Evolutionary conservation across 2,888 invertebrate genomes (phyloP).

Genomic region (Oxycera nigricornis): DNA sequence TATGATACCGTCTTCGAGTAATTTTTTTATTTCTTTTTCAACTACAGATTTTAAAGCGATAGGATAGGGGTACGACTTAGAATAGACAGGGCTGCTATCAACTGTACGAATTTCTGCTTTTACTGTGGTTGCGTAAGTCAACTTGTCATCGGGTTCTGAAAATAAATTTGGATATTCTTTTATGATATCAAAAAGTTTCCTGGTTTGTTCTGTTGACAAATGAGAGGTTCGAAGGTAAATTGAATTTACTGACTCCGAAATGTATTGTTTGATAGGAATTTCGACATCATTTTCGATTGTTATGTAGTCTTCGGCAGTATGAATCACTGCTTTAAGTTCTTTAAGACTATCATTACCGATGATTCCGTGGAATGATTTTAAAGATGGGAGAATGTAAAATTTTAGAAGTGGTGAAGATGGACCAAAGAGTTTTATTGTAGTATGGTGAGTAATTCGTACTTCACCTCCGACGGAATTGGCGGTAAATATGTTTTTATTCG

Average conservation of each 20-base stretch:
- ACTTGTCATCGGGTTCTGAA: conserved; percentile 18
- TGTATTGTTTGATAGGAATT: background rate
- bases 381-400: conserved; percentile 43
- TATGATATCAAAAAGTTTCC: background rate
- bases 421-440: conserved; percentile 42
- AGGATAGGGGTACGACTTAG: conserved; percentile 15
- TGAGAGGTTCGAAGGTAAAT: background rate
- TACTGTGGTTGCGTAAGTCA: background rate
- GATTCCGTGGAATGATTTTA: conserved; percentile 43
- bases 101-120: too few species aligned
- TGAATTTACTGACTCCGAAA: background rate
- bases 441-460: conserved; percentile 42
- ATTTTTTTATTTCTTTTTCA: conserved; percentile 10
- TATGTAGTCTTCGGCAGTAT: background rate
- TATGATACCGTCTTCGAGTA: too few species aligned
- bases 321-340: conserved; percentile 1
- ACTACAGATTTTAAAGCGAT: background rate
- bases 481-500: conserved; percentile 15
- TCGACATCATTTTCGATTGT: background rate
- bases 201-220: background rate
- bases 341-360: conserved; percentile 23
- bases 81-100: conserved; percentile 7
- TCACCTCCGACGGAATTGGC: conserved; percentile 42
- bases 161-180: background rate
- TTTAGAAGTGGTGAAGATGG: conserved; percentile 28